These are phyloP conservation scores for Characodon lateralis DNA, from an alignment of 2,797 vertebrate genomes.

Conservation along the genomic window DNA sequence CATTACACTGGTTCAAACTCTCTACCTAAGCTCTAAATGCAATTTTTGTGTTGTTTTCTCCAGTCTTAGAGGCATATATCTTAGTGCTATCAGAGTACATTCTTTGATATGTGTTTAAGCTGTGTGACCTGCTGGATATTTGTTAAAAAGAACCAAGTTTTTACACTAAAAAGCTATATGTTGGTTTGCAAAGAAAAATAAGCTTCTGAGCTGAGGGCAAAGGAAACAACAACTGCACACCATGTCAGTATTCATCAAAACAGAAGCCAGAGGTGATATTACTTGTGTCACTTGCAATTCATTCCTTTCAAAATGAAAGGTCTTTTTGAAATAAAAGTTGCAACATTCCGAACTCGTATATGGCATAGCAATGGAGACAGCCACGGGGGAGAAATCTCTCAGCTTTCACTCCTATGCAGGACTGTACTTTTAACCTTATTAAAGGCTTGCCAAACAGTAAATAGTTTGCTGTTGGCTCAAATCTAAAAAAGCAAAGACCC, in stretches of 20 bases:
- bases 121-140: conserved; percentile 1
- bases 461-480: background rate
- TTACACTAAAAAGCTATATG: conserved; percentile 10
- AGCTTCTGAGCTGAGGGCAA: conserved; percentile 12
- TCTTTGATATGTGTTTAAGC: background rate
- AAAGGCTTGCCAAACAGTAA: background rate
- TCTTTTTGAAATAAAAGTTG: conserved; percentile 22
- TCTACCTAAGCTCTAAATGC: background rate
- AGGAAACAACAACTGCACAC: background rate
- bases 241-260: conserved; percentile 15
- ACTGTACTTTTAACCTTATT: conserved; percentile 1
- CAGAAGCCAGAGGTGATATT: conserved; percentile 19
- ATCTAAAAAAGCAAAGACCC: background rate
- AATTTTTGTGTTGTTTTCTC: conserved; percentile 10
- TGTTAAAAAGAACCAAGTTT: background rate
- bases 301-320: conserved; percentile 27
- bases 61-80: conserved; percentile 11
- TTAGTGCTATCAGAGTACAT: background rate
- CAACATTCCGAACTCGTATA: background rate
- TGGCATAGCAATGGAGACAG: background rate
- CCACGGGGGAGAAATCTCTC: conserved; percentile 18
- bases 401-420: conserved; percentile 23
- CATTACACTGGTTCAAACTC: background rate
- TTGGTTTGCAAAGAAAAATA: conserved; percentile 30
- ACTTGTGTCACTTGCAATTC: conserved; percentile 21